Conservation (phyloP, 2,888 invertebrate species). For the Drosophila bunnanda region DNA sequence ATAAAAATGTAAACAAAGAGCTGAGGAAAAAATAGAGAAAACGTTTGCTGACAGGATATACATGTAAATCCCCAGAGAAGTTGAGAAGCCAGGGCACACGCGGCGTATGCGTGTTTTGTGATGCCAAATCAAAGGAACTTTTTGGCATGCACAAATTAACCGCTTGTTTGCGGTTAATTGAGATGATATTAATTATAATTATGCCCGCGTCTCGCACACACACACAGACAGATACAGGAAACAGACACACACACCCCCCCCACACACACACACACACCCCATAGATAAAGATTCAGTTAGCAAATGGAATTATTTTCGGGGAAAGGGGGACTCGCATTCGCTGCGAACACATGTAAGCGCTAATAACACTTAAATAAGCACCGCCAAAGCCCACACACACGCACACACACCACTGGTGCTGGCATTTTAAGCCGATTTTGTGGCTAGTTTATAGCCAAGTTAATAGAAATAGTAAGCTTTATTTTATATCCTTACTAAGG, state of each 20-base stretch:
- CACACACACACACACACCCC: not conserved
- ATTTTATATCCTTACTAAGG: not conserved
- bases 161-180: constrained; percentile 80
- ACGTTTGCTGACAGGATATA: not conserved
- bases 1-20: no score
- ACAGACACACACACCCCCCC: constrained; percentile 9
- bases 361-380: constrained; percentile 76
- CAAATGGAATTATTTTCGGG: constrained; percentile 74
- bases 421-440: not conserved
- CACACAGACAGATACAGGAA: constrained; percentile 2
- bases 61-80: not conserved
- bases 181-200: constrained; percentile 77
- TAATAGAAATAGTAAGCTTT: not conserved
- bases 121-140: constrained; percentile 53
- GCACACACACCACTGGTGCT: constrained; percentile 11
- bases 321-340: constrained; percentile 6
- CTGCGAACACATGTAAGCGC: constrained; percentile 74
- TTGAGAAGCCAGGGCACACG: constrained; percentile 7
- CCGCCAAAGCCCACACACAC: constrained; percentile 35
- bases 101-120: constrained; percentile 52
- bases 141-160: constrained; percentile 66
- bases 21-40: constrained; percentile 43
- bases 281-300: constrained; percentile 56
- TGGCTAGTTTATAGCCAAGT: not conserved
- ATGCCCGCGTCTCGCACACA: constrained; percentile 39